phyloP scores from a whole-genome alignment of 2,888 invertebrate species.

The Rhingia rostrata region DNA sequence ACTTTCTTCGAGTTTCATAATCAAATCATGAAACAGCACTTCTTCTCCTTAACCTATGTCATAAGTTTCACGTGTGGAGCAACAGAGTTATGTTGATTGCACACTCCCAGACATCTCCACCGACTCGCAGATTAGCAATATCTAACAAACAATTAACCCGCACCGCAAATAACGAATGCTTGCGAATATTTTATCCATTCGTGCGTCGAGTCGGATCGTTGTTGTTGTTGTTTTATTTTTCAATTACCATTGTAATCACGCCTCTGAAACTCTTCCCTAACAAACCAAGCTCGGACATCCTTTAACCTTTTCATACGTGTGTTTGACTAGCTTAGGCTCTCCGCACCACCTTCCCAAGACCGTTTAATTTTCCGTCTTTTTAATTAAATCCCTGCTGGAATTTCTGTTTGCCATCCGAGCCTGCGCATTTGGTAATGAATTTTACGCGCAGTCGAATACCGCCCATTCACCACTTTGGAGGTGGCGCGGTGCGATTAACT shows the following conservation, averaged over 20 bases:
- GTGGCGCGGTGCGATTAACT: slow-evolving; percentile 56
- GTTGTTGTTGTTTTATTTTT: slow-evolving; percentile 53
- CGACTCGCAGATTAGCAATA: slow-evolving; percentile 43
- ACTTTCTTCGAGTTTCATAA: too few species aligned
- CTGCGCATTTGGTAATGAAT: slow-evolving; percentile 52
- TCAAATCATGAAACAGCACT: neutral
- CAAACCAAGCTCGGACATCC: slow-evolving; percentile 41
- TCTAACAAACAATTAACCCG: slow-evolving; percentile 61
- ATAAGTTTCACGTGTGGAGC: slow-evolving; percentile 47
- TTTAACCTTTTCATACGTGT: slow-evolving; percentile 63
- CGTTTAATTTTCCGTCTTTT: slow-evolving; percentile 65
- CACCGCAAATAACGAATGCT: slow-evolving; percentile 25
- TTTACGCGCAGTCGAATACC: slow-evolving; percentile 59
- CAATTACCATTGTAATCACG: slow-evolving; percentile 69
- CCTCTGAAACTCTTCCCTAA: slow-evolving; percentile 45
- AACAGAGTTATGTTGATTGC: slow-evolving; percentile 64
- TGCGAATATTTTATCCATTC: slow-evolving; percentile 26
- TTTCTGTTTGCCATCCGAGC: slow-evolving; percentile 46
- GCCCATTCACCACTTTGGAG: slow-evolving; percentile 68
- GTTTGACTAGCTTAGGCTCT: neutral
- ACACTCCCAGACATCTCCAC: slow-evolving; percentile 24
- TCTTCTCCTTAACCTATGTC: slow-evolving; percentile 30
- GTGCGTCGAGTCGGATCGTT: slow-evolving; percentile 5
- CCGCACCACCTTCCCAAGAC: slow-evolving; percentile 1
- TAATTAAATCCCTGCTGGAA: slow-evolving; percentile 73